Conservation (phyloP, 2,888 invertebrate genomes). For the Syritta pipiens region DNA sequence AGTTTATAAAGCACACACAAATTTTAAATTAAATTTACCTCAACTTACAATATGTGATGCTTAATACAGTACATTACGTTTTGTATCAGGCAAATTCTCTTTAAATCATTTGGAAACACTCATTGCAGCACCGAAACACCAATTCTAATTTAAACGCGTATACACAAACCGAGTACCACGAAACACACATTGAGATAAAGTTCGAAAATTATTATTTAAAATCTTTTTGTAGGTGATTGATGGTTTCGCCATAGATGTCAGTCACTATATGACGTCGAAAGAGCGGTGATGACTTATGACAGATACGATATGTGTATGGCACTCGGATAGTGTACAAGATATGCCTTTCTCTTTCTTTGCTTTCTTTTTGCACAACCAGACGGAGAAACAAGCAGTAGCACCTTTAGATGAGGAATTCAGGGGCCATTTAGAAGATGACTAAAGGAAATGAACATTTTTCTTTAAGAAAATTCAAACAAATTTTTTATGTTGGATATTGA, state of each 20-base stretch:
- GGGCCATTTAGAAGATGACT: too few relatives aligned
- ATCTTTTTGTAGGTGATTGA: constrained; percentile 55
- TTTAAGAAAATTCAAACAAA: too few relatives aligned
- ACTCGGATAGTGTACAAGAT: neutral
- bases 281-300: constrained; percentile 64
- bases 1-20: too few relatives aligned
- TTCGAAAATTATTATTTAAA: constrained; percentile 48
- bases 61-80: too few relatives aligned
- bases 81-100: constrained; percentile 38
- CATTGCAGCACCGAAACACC: constrained; percentile 13
- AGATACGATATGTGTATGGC: constrained; percentile 17
- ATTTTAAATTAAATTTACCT: too few relatives aligned
- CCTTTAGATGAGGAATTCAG: too few relatives aligned
- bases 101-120: constrained; percentile 48
- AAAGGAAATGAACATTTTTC: too few relatives aligned
- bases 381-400: neutral
- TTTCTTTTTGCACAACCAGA: too few relatives aligned
- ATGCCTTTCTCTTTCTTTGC: constrained; percentile 5
- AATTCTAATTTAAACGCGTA: constrained; percentile 49
- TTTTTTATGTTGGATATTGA: too few relatives aligned
- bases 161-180: neutral
- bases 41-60: too few relatives aligned
- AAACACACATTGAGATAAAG: neutral
- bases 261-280: constrained; percentile 63
- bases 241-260: constrained; percentile 66